Percentiles rank a stretch among this genome's conserved stretches.
Evolutionary conservation across 2,797 vertebrate species (phyloP).

Genomic region (Atherinosoma microstoma): DNA sequence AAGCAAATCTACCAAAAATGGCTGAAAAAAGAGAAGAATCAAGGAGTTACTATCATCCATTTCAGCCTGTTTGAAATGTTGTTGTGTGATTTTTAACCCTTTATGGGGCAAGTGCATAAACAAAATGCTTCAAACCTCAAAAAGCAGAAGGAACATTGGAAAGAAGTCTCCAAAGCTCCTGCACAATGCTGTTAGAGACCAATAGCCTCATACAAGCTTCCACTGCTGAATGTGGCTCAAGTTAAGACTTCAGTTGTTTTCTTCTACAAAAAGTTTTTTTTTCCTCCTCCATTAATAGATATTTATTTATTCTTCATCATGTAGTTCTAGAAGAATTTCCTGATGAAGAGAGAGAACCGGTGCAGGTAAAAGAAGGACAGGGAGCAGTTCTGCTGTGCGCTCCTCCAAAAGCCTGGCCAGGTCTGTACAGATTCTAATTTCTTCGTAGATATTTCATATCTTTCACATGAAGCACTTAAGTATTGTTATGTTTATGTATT

Average conservation of each 20-base stretch:
- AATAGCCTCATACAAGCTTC: background rate
- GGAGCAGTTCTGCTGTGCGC: conserved; percentile 94
- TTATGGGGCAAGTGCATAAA: no score
- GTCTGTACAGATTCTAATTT: conserved; percentile 74
- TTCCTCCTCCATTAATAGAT: background rate
- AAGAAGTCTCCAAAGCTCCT: no score
- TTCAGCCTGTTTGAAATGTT: no score
- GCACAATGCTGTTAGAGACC: no score
- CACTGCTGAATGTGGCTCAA: background rate
- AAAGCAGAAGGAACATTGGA: no score
- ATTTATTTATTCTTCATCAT: background rate
- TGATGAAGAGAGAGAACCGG: conserved; percentile 91
- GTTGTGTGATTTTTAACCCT: no score
- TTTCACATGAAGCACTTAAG: background rate
- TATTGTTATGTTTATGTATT: no score
- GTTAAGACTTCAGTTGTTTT: background rate
- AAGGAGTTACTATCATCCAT: no score
- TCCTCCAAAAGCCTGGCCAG: conserved; percentile 91
- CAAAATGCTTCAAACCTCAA: no score
- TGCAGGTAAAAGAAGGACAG: conserved; percentile 92
- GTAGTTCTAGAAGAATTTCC: conserved; percentile 93
- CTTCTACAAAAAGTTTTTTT: background rate
- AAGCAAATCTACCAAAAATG: no score
- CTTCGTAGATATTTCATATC: no score
- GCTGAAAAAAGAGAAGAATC: no score